These are phyloP conservation scores for Aratinga solstitialis DNA, from an alignment of 2,797 vertebrate genomes.

Conservation along the genomic window DNA sequence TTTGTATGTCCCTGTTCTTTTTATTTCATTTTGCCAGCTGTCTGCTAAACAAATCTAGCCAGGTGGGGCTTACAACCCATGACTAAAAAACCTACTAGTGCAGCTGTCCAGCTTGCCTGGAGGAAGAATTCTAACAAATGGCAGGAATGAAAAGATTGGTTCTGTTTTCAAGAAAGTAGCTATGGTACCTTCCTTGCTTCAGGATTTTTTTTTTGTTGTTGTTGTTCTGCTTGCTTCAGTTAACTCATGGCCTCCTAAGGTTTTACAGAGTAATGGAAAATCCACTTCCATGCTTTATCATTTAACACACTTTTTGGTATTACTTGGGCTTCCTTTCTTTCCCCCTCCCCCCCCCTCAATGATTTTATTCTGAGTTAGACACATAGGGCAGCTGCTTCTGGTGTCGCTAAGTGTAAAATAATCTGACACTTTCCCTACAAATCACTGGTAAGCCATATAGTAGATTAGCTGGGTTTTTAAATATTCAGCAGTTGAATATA, in stretches of 20 bases:
- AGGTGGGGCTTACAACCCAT: slow-evolving; percentile 87
- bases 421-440: slow-evolving; percentile 49
- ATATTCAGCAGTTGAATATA: slow-evolving; percentile 72
- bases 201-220: background rate
- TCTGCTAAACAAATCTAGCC: slow-evolving; percentile 87
- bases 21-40: slow-evolving; percentile 87
- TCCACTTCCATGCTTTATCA: slow-evolving; percentile 43
- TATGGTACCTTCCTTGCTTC: slow-evolving; percentile 77
- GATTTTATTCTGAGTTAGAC: slow-evolving; percentile 54
- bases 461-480: slow-evolving; percentile 72
- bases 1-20: slow-evolving; percentile 80
- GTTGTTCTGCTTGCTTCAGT: slow-evolving; percentile 63
- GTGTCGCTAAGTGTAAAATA: slow-evolving; percentile 68
- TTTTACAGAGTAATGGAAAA: slow-evolving; percentile 69
- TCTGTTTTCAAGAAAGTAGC: slow-evolving; percentile 84
- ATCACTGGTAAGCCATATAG: slow-evolving; percentile 61
- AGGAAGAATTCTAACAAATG: slow-evolving; percentile 86
- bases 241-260: slow-evolving; percentile 72
- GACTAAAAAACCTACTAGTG: slow-evolving; percentile 85
- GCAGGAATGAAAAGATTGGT: slow-evolving; percentile 80
- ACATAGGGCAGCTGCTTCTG: slow-evolving; percentile 37
- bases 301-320: slow-evolving; percentile 28
- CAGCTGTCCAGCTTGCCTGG: slow-evolving; percentile 85
- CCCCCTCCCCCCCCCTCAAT: background rate
- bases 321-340: slow-evolving; percentile 36